A percentile compares a stretch with the other conserved stretches of the same genome.
Conservation (phyloP, 2,113 vertebrate species). For the Salvelinus fontinalis region DNA sequence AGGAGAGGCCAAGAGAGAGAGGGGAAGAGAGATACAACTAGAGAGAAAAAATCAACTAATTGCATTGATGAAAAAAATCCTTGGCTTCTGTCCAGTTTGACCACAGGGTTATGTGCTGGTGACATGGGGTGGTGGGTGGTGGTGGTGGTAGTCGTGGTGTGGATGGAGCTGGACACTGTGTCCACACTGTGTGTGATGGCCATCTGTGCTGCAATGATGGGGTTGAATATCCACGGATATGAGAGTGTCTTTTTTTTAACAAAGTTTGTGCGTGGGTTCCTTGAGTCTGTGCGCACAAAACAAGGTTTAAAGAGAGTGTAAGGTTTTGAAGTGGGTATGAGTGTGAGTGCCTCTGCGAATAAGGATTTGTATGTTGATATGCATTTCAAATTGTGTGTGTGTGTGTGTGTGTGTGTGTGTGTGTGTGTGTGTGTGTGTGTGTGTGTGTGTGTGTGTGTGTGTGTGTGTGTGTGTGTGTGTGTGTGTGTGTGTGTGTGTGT, state of each 20-base stretch:
- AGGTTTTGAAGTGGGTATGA: neutral
- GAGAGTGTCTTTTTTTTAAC: neutral
- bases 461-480: neutral
- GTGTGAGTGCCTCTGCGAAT: neutral
- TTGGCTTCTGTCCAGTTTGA: slow-evolving; percentile 61
- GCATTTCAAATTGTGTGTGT: neutral
- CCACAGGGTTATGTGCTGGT: slow-evolving; percentile 50
- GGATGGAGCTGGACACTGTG: too few species aligned
- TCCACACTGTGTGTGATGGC: too few species aligned
- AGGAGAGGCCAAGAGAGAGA: slow-evolving; percentile 53
- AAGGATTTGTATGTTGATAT: neutral
- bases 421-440: neutral
- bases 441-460: neutral
- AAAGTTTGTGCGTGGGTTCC: neutral
- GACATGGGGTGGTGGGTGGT: neutral
- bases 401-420: neutral
- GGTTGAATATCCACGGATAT: too few species aligned
- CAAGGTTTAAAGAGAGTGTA: neutral
- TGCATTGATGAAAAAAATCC: slow-evolving; percentile 58
- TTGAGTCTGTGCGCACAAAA: neutral
- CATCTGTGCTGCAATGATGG: too few species aligned
- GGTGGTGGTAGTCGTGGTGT: too few species aligned
- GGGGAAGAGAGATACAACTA: slow-evolving; percentile 22
- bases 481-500: neutral
- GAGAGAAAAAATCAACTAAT: slow-evolving; percentile 49